Evolutionary conservation across 2,888 invertebrate genomes (phyloP), one percentile per base, ranked within the genome.

Genomic region (Crocallis elinguaria): DNA sequence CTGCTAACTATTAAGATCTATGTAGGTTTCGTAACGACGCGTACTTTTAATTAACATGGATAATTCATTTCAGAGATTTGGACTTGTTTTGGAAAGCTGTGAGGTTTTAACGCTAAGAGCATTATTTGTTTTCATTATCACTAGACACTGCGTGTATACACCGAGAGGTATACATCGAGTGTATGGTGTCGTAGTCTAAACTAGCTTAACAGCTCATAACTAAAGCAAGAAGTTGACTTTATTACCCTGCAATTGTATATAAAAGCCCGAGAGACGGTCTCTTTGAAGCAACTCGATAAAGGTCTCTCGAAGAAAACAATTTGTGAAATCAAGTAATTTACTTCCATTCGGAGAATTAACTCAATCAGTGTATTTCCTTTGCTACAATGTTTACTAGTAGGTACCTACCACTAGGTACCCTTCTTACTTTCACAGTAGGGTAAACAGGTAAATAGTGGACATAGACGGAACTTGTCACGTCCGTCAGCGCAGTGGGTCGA

Each of bases 391-490:
- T 63, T 54, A 51, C 51, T 51, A 27, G 19, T 39, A n/a, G n/a
- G n/a, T n/a, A n/a, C n/a, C n/a, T 44, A 30, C 39, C 14, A 1
- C 1, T 29, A 12, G 9, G 12, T 75, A 76, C 73, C 77, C 79
- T 82, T 77, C 76, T 79, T 82, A 79, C 79, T 79, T 78, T 79
- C 82, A 72, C 78, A 73, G 74, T 77, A 77, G 80, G 82, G 79
- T 81, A 85, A 85, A 75, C 81, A 77, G 77, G 86, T 86, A 82
- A 82, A 79, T 77, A 76, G 79, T 73, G 64, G 72, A 67, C 75
- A 66, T 62, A 83, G 81, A 80, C 89, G 88, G 89, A 88, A 85
- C 88, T 84, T n/a, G 67, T 58, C 57, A 64, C 67, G 80, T 86
- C 84, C 82, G 83, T 77, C 79, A 72, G 75, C 64, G 66, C 71